These are phyloP conservation scores for Aplysia californica DNA, from an alignment of 1,140 invertebrate species.

Conservation along the genomic window DNA sequence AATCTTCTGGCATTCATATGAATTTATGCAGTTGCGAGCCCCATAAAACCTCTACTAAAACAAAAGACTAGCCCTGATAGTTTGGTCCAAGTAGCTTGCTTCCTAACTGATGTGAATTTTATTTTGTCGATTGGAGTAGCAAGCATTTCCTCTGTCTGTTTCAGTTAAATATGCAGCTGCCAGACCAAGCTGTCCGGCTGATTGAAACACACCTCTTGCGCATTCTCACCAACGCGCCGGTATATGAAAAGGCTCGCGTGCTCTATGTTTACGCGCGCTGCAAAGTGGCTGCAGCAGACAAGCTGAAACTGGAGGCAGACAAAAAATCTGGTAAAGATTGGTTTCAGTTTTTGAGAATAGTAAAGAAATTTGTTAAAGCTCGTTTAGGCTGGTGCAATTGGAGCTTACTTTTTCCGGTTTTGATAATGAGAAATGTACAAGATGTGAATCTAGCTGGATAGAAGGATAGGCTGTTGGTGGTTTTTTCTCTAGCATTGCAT, in stretches of 20 bases:
- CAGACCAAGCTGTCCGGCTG: conserved; percentile 78
- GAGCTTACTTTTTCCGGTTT: no score
- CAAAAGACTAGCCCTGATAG: background rate
- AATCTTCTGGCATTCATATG: background rate
- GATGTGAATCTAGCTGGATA: background rate
- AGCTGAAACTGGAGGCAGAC: conserved; percentile 48
- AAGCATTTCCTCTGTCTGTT: no score
- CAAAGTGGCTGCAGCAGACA: conserved; percentile 72
- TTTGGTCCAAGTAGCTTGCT: background rate
- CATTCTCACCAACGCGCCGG: conserved; percentile 83
- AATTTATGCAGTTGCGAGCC: background rate
- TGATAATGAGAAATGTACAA: background rate
- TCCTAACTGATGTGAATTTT: background rate
- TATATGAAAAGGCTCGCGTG: conserved; percentile 80
- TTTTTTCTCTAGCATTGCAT: no score
- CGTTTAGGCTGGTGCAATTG: no score
- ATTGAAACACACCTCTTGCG: conserved; percentile 78
- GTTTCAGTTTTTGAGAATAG: background rate
- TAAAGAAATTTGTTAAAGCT: no score
- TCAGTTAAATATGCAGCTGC: conserved; percentile 80
- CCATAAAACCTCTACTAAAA: no score
- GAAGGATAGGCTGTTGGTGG: no score
- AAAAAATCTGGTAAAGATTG: conserved; percentile 42
- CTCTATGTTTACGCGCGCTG: conserved; percentile 69
- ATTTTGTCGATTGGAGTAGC: no score